These are phyloP conservation scores for Tachyglossus aculeatus DNA, from an alignment of 2,797 vertebrate genomes.

Conservation along the genomic window DNA sequence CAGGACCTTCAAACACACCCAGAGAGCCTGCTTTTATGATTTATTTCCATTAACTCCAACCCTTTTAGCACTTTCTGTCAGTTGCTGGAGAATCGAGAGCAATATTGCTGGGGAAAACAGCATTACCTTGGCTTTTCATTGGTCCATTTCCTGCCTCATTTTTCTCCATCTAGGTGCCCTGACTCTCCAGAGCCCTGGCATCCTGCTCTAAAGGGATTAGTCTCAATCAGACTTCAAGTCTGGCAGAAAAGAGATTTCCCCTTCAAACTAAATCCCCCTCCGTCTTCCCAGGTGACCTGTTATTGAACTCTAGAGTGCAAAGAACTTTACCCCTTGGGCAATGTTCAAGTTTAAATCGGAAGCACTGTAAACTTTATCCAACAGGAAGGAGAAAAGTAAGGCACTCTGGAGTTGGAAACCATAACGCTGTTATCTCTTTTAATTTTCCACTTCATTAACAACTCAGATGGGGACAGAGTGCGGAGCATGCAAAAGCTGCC, in stretches of 20 bases:
- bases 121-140: too few species aligned
- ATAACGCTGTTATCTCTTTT: constrained; percentile 62
- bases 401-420: constrained; percentile 33
- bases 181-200: constrained; percentile 9
- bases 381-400: constrained; percentile 29
- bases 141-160: constrained; percentile 19
- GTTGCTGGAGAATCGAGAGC: background rate
- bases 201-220: constrained; percentile 7
- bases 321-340: constrained; percentile 31
- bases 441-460: constrained; percentile 71
- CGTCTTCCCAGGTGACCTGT: constrained; percentile 35
- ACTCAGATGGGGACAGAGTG: constrained; percentile 51
- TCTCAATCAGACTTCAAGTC: constrained; percentile 20
- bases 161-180: constrained; percentile 32
- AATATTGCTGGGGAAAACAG: background rate
- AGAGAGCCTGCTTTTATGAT: too few species aligned
- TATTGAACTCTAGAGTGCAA: constrained; percentile 22
- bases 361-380: constrained; percentile 23
- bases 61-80: background rate
- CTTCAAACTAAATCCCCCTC: constrained; percentile 52
- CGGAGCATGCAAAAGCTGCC: constrained; percentile 43
- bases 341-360: constrained; percentile 31
- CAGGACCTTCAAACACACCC: too few species aligned
- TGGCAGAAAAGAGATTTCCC: constrained; percentile 13
- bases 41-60: too few species aligned